A percentile compares a stretch with the other conserved stretches of the same genome.
phyloP scores from a whole-genome alignment of 2,113 vertebrate species.

The Nothoprocta perdicaria region DNA sequence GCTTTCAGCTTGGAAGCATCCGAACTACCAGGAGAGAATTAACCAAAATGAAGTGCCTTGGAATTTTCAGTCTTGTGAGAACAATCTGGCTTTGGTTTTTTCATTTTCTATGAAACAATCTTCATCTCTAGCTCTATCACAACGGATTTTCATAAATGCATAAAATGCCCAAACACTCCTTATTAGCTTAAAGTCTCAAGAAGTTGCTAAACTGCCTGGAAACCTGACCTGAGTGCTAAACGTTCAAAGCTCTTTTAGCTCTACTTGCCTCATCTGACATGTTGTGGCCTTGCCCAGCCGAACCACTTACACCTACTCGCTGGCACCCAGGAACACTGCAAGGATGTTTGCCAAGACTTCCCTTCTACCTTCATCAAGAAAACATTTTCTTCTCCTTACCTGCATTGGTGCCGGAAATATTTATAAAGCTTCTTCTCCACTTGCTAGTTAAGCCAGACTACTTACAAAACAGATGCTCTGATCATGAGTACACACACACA shows the following conservation, averaged over 20 bases:
- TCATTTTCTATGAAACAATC: not conserved
- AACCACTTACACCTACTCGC: not conserved
- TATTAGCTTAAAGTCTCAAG: not conserved
- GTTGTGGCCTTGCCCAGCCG: not conserved
- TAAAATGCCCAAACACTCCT: not conserved
- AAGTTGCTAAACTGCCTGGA: not conserved
- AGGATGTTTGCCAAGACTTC: not conserved
- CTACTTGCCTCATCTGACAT: not conserved
- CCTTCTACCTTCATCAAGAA: not conserved
- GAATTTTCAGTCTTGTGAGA: not conserved
- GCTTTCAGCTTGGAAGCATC: not conserved
- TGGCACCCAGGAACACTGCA: not conserved
- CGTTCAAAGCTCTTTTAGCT: not conserved
- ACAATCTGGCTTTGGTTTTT: not conserved
- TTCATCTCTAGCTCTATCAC: not conserved
- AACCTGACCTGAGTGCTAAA: not conserved
- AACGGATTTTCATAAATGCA: not conserved
- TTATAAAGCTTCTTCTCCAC: not conserved
- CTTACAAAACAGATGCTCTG: not conserved
- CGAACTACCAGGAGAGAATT: not conserved
- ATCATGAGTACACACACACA: not conserved
- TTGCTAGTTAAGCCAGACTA: not conserved
- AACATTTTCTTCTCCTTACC: not conserved
- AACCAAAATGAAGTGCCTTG: not conserved
- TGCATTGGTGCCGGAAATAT: not conserved